Percentiles rank a stretch among this genome's conserved stretches.
Evolutionary conservation across 2,797 vertebrate species (phyloP).

Genomic region (Holocentrus rufus): DNA sequence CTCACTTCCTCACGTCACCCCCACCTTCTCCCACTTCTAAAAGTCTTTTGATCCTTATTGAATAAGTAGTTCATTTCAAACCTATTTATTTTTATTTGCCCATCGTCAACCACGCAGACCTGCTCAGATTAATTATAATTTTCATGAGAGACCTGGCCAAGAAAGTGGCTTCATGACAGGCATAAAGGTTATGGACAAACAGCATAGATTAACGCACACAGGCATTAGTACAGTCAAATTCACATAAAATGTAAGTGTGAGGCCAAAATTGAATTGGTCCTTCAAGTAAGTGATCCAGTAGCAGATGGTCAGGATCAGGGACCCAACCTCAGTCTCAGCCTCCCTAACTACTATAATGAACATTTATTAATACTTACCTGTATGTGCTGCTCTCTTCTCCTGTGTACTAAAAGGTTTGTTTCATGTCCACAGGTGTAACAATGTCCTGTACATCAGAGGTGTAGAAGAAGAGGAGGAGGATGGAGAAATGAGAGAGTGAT

Average conservation of each 20-base stretch:
- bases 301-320: not conserved
- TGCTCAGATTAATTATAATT: not conserved
- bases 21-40: not conserved
- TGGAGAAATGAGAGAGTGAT: conserved; percentile 98
- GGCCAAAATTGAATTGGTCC: not conserved
- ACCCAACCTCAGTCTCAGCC: not conserved
- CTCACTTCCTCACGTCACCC: too few relatives aligned
- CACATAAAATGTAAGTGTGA: not conserved
- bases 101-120: too few relatives aligned
- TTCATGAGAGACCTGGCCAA: not conserved
- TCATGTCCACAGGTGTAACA: conserved; percentile 90
- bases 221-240: too few relatives aligned
- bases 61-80: too few relatives aligned
- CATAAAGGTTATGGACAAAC: too few relatives aligned
- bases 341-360: conserved; percentile 7
- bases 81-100: too few relatives aligned
- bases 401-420: conserved; percentile 28
- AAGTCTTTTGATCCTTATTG: not conserved
- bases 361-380: conserved; percentile 30
- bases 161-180: not conserved
- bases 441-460: conserved; percentile 97
- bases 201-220: too few relatives aligned
- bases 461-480: conserved; percentile 99
- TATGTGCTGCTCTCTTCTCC: not conserved
- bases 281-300: too few relatives aligned